A percentile compares a stretch with the other conserved stretches of the same genome.
Conservation (phyloP, 2,113 vertebrate genomes). For the Lampris megalopsis region DNA sequence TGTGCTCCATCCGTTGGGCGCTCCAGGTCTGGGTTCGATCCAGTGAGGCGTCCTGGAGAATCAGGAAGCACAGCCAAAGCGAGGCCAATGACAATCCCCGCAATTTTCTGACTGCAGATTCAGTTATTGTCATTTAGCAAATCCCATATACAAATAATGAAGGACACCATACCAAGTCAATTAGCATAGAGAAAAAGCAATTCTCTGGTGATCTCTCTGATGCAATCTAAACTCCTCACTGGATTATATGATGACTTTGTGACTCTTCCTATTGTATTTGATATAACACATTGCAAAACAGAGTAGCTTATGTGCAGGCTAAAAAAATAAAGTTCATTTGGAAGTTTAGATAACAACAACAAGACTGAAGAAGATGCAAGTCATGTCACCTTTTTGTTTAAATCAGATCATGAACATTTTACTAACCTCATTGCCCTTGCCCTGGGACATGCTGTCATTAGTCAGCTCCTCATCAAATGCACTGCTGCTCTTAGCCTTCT, state of each 20-base stretch:
- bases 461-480: slow-evolving; percentile 96
- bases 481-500: slow-evolving; percentile 86
- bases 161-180: slow-evolving; percentile 39
- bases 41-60: slow-evolving; percentile 89
- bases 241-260: slow-evolving; percentile 48
- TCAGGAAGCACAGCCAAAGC: slow-evolving; percentile 24
- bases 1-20: slow-evolving; percentile 95
- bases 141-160: slow-evolving; percentile 38
- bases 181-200: slow-evolving; percentile 42
- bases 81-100: slow-evolving; percentile 25
- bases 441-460: slow-evolving; percentile 98
- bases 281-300: slow-evolving; percentile 5
- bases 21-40: slow-evolving; percentile 94
- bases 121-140: slow-evolving; percentile 37
- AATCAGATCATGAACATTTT: background rate
- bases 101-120: slow-evolving; percentile 32
- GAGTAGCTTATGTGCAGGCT: slow-evolving; percentile 4
- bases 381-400: background rate
- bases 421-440: slow-evolving; percentile 96
- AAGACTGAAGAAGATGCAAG: background rate
- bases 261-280: slow-evolving; percentile 26
- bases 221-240: slow-evolving; percentile 55
- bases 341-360: background rate
- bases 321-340: slow-evolving; percentile 5
- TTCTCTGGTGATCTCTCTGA: slow-evolving; percentile 51